Conservation (phyloP, 2,888 invertebrate species). For the Rosalia funebris region DNA sequence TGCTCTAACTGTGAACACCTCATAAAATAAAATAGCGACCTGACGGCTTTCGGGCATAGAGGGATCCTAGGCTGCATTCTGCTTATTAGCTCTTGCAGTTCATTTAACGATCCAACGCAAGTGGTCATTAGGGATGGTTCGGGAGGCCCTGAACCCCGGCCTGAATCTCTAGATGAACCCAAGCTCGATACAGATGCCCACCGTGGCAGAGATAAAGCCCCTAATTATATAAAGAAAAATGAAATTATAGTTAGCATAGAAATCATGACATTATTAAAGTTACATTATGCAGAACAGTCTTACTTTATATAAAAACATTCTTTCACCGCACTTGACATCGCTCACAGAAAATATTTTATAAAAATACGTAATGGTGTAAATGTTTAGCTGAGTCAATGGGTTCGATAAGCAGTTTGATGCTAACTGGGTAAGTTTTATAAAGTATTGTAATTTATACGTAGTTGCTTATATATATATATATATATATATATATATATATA, state of each 20-base stretch:
- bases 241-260: not conserved
- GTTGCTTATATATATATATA: too few species aligned
- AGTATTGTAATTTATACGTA: too few species aligned
- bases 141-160: conserved; percentile 63
- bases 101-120: conserved; percentile 85
- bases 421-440: too few species aligned
- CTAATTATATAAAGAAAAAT: conserved; percentile 60
- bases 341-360: too few species aligned
- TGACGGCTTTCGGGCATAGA: conserved; percentile 75
- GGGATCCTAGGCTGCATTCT: conserved; percentile 67
- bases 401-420: too few species aligned
- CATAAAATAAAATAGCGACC: conserved; percentile 91
- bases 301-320: too few species aligned
- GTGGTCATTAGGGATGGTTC: conserved; percentile 84
- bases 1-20: conserved; percentile 81
- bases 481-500: too few species aligned
- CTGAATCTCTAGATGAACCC: conserved; percentile 64
- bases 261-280: not conserved
- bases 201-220: conserved; percentile 83
- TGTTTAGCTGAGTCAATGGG: too few species aligned
- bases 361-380: too few species aligned
- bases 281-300: too few species aligned
- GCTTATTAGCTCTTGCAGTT: conserved; percentile 79
- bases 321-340: too few species aligned
- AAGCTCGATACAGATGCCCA: conserved; percentile 71